A percentile compares a stretch with the other conserved stretches of the same genome.
Evolutionary conservation across 2,888 invertebrate genomes (phyloP).

Genomic region (Volucella inanis): DNA sequence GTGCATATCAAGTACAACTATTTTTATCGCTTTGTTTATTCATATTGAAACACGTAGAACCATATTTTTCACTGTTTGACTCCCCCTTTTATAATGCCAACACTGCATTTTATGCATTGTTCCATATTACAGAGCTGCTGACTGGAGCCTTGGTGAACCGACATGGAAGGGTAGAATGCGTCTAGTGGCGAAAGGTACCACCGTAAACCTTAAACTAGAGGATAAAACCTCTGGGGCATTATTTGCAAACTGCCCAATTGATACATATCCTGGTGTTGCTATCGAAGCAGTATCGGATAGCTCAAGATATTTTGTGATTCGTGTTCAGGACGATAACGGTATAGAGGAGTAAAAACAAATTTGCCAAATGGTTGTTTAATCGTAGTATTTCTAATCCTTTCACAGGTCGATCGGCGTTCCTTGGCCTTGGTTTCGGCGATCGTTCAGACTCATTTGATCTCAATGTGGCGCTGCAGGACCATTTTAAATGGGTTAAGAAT

Average conservation of each 20-base stretch:
- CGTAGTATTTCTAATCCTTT: slow-evolving; percentile 44
- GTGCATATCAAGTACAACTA: slow-evolving; percentile 12
- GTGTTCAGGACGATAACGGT: slow-evolving; percentile 97
- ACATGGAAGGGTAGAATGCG: slow-evolving; percentile 99
- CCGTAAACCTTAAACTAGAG: slow-evolving; percentile 95
- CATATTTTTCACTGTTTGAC: slow-evolving; percentile 20
- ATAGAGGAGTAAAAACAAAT: slow-evolving; percentile 66
- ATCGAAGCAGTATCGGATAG: slow-evolving; percentile 98
- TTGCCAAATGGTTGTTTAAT: slow-evolving; percentile 42
- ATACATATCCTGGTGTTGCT: slow-evolving; percentile 96
- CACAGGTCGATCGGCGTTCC: slow-evolving; percentile 93
- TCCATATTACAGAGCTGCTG: slow-evolving; percentile 91
- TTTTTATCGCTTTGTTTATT: slow-evolving; percentile 44
- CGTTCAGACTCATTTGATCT: slow-evolving; percentile 99
- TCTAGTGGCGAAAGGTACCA: slow-evolving; percentile 93
- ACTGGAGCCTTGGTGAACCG: slow-evolving; percentile 99
- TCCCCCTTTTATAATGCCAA: slow-evolving; percentile 64
- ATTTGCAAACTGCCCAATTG: slow-evolving; percentile 98
- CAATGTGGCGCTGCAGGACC: slow-evolving; percentile 98
- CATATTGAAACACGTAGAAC: slow-evolving; percentile 5
- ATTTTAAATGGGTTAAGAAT: slow-evolving; percentile 96
- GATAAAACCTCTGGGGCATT: slow-evolving; percentile 96
- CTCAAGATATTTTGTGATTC: slow-evolving; percentile 97
- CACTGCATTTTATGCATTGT: slow-evolving; percentile 74
- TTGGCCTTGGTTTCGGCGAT: slow-evolving; percentile 98